phyloP scores from a whole-genome alignment of 2,888 invertebrate species.

The Beris chalybata region DNA sequence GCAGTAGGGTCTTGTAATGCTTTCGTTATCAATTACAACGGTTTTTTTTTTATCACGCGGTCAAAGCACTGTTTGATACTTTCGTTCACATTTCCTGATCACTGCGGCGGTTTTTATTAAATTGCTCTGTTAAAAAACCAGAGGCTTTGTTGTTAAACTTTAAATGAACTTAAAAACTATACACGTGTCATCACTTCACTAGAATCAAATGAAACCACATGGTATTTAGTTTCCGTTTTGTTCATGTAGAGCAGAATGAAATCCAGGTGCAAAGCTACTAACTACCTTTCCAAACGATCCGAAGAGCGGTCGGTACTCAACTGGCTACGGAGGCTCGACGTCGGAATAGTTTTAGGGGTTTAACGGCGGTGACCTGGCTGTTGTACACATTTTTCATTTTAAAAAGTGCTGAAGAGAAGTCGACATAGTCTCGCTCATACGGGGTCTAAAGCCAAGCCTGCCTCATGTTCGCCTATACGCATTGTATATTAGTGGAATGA shows the following conservation, averaged over 20 bases:
- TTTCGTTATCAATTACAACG: too few relatives aligned
- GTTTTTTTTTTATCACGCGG: slow-evolving; percentile 12
- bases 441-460: too few relatives aligned
- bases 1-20: too few relatives aligned
- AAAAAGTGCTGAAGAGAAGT: not conserved
- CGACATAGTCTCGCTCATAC: too few relatives aligned
- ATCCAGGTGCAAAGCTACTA: not conserved
- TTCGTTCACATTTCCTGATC: not conserved
- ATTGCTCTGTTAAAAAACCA: not conserved
- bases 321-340: slow-evolving; percentile 6
- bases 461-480: too few relatives aligned
- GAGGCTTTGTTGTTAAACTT: not conserved
- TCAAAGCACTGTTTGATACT: slow-evolving; percentile 19
- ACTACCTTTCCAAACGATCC: slow-evolving; percentile 1
- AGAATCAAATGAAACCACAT: not conserved
- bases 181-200: slow-evolving; percentile 29
- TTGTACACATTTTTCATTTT: slow-evolving; percentile 1
- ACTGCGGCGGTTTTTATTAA: not conserved
- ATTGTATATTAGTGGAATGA: not conserved
- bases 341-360: not conserved
- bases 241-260: not conserved
- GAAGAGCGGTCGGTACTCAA: slow-evolving; percentile 6
- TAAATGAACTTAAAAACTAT: slow-evolving; percentile 5
- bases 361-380: not conserved
- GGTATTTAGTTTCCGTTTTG: slow-evolving; percentile 8